phyloP scores from a whole-genome alignment of 2,888 invertebrate species.

The Polylopha cassiicola region DNA sequence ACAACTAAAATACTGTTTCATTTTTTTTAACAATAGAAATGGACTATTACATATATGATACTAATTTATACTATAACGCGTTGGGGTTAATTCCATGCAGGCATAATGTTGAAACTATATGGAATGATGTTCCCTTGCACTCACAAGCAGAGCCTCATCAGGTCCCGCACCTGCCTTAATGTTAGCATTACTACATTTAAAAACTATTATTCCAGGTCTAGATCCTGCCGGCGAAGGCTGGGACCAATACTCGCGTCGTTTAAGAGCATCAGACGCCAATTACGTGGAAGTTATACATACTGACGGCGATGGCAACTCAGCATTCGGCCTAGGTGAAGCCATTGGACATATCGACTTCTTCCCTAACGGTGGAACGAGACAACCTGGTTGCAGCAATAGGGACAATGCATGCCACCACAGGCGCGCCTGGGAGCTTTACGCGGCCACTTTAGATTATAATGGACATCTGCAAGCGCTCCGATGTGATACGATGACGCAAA shows the following conservation, averaged over 20 bases:
- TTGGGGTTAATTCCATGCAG: too few species aligned
- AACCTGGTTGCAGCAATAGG: constrained; percentile 3
- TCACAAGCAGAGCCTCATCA: too few species aligned
- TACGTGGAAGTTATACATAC: constrained; percentile 35
- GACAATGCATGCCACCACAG: constrained; percentile 15
- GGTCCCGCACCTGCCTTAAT: too few species aligned
- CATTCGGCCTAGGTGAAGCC: constrained; percentile 19
- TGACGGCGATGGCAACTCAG: constrained; percentile 19
- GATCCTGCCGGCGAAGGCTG: constrained; percentile 54
- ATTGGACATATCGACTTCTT: constrained; percentile 17
- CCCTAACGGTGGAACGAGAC: constrained; percentile 34
- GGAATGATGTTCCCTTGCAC: too few species aligned
- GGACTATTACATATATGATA: too few species aligned
- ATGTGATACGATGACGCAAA: constrained; percentile 15
- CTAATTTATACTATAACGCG: too few species aligned
- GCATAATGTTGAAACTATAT: too few species aligned
- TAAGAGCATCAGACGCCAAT: constrained; percentile 18
- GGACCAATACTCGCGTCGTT: constrained; percentile 7
- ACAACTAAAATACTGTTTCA: too few species aligned
- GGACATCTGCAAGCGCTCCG: constrained; percentile 10
- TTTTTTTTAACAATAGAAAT: too few species aligned
- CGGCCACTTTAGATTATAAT: constrained; percentile 8
- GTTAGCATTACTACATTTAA: too few species aligned
- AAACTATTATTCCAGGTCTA: constrained; percentile 17
- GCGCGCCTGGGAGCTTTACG: constrained; percentile 17